Base-by-base conservation (phyloP, 2,888 invertebrate genomes). In the Phymatocera aterrima region DNA sequence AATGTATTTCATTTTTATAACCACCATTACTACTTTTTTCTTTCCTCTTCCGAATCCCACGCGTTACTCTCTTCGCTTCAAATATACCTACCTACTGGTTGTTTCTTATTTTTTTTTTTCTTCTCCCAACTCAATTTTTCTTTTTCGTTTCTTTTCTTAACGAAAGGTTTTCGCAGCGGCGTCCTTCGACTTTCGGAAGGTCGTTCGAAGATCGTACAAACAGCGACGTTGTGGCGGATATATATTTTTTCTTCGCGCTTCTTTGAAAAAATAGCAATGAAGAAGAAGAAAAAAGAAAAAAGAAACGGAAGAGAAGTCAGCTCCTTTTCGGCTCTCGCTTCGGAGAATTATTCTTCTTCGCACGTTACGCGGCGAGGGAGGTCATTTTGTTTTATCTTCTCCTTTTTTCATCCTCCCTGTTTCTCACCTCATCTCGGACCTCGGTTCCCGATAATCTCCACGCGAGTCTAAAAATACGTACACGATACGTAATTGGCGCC, bases 161-260 rank as follows among this genome's bases (percentile, higher is more conserved):
- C 24, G 15, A 24, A 68, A 68, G 15, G 40, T 68, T 46, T 68
- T 46, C 15, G 43, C 65, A 21, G 24, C 21, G 24, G 24, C n/a
- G 40, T 51, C 37, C 43, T 68, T 68, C 68, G 68, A 68, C 68
- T 43, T 68, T 68, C 68, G 43, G 28, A 68, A 68, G 68, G 68
- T n/a, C 43, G 68, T 28, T 68, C 24, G 43, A 1, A 43, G 28
- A 64, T 37, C n/a, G 37, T 68, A 46, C 28, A 28, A 68, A 68
- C 46, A 34, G 68, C 28, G 24, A 24, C 43, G 46, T 28, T 24
- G 5, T 4, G 15, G 8, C 61, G 34, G 61, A 61, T n/a, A 15
- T 61, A n/a, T 15, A 34, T 61, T 8, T 61, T 5, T n/a, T 12
- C 15, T 28, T 57, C 6, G 5, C 28, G 24, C 8, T 28, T 28